These are phyloP conservation scores for Clytia hemisphaerica DNA, from an alignment of 30 jellyfish, hydroid and myxozoan species.

Conservation along the genomic window DNA sequence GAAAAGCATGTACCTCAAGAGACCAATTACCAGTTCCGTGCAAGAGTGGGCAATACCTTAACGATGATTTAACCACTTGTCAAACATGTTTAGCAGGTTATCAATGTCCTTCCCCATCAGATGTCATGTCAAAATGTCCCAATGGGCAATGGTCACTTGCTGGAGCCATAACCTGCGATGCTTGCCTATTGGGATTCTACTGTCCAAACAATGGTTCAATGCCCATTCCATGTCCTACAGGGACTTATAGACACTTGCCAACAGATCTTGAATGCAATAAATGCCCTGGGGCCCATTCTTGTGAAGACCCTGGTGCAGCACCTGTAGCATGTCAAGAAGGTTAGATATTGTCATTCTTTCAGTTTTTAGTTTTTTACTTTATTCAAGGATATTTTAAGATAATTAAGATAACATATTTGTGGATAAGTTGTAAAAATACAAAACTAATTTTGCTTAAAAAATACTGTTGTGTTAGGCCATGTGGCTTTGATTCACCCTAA, in stretches of 20 bases:
- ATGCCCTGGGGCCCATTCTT: conserved; percentile 79
- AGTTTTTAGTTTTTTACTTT: too few species aligned
- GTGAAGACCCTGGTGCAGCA: conserved; percentile 62
- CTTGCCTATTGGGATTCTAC: conserved; percentile 69
- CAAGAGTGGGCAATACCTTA: conserved; percentile 57
- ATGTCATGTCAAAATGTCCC: conserved; percentile 47
- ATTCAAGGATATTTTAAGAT: not conserved
- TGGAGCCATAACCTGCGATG: conserved; percentile 62
- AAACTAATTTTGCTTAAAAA: too few species aligned
- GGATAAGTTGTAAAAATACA: too few species aligned
- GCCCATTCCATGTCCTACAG: conserved; percentile 59
- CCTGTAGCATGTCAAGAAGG: conserved; percentile 75
- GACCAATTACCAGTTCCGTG: conserved; percentile 53
- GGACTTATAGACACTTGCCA: conserved; percentile 51
- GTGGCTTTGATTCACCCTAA: too few species aligned
- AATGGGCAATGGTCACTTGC: conserved; percentile 60
- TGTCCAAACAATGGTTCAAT: conserved; percentile 50
- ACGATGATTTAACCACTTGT: conserved; percentile 64
- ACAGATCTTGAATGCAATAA: conserved; percentile 44
- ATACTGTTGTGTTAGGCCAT: too few species aligned
- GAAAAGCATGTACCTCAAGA: conserved; percentile 69
- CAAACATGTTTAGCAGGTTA: conserved; percentile 69
- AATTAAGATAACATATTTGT: too few species aligned
- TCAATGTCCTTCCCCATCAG: conserved; percentile 77
- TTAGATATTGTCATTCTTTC: conserved; percentile 12